Conservation (phyloP, 1,140 invertebrate species). For the Dreissena polymorpha region DNA sequence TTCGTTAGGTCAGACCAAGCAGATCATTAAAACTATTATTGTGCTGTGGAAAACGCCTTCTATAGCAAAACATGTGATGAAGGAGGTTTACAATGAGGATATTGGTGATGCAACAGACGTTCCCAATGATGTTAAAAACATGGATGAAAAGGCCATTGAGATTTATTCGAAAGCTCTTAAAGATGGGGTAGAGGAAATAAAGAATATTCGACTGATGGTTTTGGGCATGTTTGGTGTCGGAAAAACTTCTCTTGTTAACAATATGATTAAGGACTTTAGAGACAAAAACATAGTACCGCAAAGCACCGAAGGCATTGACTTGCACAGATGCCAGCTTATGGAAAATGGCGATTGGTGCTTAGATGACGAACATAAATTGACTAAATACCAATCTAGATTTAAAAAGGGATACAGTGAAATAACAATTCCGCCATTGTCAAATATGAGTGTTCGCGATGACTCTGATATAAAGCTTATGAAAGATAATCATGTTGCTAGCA, state of each 20-base stretch:
- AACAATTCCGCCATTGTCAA: not conserved
- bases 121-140: not conserved
- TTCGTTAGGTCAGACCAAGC: not conserved
- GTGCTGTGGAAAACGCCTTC: not conserved
- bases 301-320: not conserved
- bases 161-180: not conserved
- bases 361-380: not conserved
- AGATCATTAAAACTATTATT: not conserved
- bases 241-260: not conserved
- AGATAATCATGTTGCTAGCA: not conserved
- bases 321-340: not conserved
- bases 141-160: not conserved
- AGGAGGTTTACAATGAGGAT: not conserved
- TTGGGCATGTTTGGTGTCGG: not conserved
- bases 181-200: not conserved
- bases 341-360: not conserved
- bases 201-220: not conserved
- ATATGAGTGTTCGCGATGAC: not conserved
- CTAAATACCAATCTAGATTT: too few relatives aligned
- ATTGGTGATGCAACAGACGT: not conserved
- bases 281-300: not conserved
- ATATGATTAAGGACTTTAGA: not conserved
- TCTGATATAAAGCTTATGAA: not conserved
- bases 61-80: not conserved
- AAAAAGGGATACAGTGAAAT: not conserved